Percentiles rank a stretch among this genome's conserved stretches.
Evolutionary conservation across 2,113 vertebrate genomes (phyloP).

Genomic region (Eira barbara): DNA sequence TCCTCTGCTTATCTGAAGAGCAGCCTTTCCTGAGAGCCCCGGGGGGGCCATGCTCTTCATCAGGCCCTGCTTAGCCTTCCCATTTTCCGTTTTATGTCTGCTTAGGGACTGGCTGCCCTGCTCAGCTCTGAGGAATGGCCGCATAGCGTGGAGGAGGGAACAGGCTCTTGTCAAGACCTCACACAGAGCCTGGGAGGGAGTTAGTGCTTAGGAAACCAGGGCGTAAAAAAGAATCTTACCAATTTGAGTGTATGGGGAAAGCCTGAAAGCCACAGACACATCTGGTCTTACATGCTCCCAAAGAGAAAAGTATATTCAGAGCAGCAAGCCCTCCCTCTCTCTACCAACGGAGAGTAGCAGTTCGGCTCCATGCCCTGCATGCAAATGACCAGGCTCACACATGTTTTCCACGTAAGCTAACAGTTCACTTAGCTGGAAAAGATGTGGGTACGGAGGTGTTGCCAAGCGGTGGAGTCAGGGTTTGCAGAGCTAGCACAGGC

Average conservation of each 20-base stretch:
- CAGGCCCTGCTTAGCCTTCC: not conserved
- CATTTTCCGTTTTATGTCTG: not conserved
- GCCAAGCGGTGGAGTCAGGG: not conserved
- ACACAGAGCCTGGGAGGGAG: not conserved
- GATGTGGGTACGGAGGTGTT: not conserved
- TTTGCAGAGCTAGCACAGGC: not conserved
- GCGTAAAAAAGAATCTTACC: not conserved
- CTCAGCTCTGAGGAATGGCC: not conserved
- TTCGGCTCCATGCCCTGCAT: not conserved
- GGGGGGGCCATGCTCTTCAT: not conserved
- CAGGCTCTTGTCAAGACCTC: not conserved
- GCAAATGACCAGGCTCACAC: not conserved
- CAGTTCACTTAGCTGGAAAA: constrained; percentile 44
- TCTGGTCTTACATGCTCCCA: not conserved
- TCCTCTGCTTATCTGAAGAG: not conserved
- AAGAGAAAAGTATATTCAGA: constrained; percentile 44
- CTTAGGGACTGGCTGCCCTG: not conserved
- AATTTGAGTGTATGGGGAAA: not conserved
- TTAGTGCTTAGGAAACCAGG: not conserved
- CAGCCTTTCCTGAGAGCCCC: not conserved
- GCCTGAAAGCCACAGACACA: constrained; percentile 1
- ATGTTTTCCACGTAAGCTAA: constrained; percentile 29
- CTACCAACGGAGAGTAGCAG: not conserved
- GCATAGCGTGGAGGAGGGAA: not conserved
- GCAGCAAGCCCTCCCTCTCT: not conserved